Conservation (phyloP, 1,140 invertebrate species). For the Acromyrmex echinatior region DNA sequence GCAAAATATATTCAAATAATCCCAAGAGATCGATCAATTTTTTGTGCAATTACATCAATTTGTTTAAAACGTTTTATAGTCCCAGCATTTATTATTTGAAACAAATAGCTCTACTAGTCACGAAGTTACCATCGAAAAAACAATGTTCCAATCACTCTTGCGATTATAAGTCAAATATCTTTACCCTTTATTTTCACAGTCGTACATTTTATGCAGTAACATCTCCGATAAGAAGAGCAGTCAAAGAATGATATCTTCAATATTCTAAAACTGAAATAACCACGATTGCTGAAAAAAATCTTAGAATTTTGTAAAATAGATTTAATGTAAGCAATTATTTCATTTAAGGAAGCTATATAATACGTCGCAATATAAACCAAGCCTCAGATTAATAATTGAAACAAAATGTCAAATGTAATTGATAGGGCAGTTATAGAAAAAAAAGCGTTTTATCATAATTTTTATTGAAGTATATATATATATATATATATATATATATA, state of each 20-base stretch:
- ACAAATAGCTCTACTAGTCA: not conserved
- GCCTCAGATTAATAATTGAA: not conserved
- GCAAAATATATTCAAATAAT: not conserved
- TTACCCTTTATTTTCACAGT: slow-evolving; percentile 1
- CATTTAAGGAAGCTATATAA: not conserved
- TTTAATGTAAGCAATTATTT: not conserved
- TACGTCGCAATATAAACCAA: not conserved
- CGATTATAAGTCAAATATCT: slow-evolving; percentile 8
- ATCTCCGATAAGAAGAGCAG: not conserved
- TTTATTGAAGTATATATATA: slow-evolving; percentile 29
- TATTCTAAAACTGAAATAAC: not conserved
- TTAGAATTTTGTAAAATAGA: not conserved
- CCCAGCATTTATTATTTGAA: slow-evolving; percentile 3
- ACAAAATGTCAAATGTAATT: not conserved
- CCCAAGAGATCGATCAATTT: not conserved
- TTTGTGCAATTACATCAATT: not conserved
- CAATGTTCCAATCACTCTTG: not conserved
- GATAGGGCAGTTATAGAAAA: not conserved
- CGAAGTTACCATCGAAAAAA: not conserved
- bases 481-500: not conserved
- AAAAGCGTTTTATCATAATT: slow-evolving; percentile 22
- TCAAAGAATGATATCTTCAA: slow-evolving; percentile 6
- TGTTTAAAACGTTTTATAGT: not conserved
- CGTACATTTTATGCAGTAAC: not conserved
- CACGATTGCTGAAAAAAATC: not conserved